Percentiles rank a stretch among this genome's conserved stretches.
Conservation (phyloP, 2,113 vertebrate species). For the Urocolius indicus region DNA sequence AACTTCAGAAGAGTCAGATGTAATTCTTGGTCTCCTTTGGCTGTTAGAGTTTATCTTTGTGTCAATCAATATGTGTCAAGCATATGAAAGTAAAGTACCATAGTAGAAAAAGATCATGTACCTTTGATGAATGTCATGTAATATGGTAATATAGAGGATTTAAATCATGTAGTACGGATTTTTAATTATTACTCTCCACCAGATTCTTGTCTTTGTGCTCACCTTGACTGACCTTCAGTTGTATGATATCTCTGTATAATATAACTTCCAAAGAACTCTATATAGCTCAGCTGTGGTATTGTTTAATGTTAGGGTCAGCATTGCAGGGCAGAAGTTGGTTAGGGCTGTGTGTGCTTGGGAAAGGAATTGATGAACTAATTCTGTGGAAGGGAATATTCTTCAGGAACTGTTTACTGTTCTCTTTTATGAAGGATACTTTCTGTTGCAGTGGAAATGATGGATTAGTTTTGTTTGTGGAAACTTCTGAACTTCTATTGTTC, state of each 20-base stretch:
- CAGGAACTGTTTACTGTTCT: background rate
- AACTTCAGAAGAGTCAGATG: background rate
- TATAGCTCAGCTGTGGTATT: background rate
- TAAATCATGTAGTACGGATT: background rate
- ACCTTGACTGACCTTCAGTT: background rate
- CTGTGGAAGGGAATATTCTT: background rate
- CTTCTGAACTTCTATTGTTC: constrained; percentile 37
- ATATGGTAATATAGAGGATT: background rate
- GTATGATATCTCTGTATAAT: background rate
- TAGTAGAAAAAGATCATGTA: background rate
- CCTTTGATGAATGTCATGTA: background rate
- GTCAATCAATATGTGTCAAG: too few species aligned
- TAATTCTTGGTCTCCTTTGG: background rate
- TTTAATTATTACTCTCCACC: background rate
- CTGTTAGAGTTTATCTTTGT: background rate
- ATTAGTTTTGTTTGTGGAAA: constrained; percentile 18
- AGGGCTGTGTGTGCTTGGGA: background rate
- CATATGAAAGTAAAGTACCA: background rate
- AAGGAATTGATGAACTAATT: background rate
- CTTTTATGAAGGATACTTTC: background rate
- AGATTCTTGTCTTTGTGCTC: background rate
- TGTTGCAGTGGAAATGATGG: constrained; percentile 15
- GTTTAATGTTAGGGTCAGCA: background rate
- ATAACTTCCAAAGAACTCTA: background rate
- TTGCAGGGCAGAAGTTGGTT: background rate